A percentile compares a stretch with the other conserved stretches of the same genome.
Evolutionary conservation across 2,113 vertebrate species (phyloP).

Genomic region (Cyanistes caeruleus): DNA sequence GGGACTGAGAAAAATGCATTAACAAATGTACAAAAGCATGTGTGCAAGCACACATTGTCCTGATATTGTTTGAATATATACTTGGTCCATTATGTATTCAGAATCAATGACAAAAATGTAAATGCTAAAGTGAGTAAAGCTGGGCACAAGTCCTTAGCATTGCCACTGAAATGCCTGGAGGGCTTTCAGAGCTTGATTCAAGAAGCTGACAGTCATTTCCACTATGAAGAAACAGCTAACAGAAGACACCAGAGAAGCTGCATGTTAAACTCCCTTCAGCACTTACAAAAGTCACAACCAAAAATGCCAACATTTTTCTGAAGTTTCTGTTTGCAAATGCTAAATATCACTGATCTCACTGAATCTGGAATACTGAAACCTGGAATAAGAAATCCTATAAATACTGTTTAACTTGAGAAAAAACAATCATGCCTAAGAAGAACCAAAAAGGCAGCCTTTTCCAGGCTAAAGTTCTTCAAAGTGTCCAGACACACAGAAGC

Average conservation of each 20-base stretch:
- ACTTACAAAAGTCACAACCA: background rate
- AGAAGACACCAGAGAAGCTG: background rate
- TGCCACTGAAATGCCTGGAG: background rate
- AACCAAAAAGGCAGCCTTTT: background rate
- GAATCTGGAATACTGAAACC: background rate
- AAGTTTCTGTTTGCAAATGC: background rate
- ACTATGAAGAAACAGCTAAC: background rate
- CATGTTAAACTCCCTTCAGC: background rate
- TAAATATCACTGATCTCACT: background rate
- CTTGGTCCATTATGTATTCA: background rate
- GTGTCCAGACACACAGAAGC: background rate
- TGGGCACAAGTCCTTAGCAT: background rate
- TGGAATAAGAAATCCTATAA: background rate
- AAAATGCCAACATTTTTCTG: background rate
- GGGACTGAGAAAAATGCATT: background rate
- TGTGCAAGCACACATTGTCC: background rate
- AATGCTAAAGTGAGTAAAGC: background rate
- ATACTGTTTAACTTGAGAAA: background rate
- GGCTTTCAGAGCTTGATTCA: background rate
- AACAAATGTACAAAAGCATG: background rate
- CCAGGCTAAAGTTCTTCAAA: background rate
- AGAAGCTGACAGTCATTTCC: background rate
- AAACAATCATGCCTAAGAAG: background rate
- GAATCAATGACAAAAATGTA: background rate
- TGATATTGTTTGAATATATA: background rate